Conservation (phyloP, 2,888 invertebrate species). For the Lithosia quadra region DNA sequence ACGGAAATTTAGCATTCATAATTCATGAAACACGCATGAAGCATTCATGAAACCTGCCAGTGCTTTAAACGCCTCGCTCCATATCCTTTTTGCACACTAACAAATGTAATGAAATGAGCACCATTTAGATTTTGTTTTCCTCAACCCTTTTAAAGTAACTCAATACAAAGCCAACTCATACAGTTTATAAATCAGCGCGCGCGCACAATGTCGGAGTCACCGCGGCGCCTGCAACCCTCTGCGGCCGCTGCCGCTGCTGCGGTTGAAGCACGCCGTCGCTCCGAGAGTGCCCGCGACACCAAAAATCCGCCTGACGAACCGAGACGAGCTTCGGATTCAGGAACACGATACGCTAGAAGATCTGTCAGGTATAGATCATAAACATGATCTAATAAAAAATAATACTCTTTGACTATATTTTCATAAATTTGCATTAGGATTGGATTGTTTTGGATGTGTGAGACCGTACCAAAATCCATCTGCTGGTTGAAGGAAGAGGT, state of each 20-base stretch:
- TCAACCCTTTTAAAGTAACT: not conserved
- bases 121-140: constrained; percentile 19
- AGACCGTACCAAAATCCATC: not conserved
- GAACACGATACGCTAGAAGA: constrained; percentile 66
- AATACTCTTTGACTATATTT: not conserved
- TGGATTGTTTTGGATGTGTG: no score
- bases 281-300: constrained; percentile 70
- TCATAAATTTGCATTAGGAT: no score
- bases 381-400: not conserved
- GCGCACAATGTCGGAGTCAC: constrained; percentile 78
- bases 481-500: not conserved
- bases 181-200: constrained; percentile 67
- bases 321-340: constrained; percentile 76
- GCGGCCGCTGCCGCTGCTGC: constrained; percentile 55
- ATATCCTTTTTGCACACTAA: constrained; percentile 21
- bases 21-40: constrained; percentile 25
- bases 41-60: constrained; percentile 20
- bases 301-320: constrained; percentile 61
- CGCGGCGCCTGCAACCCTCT: constrained; percentile 73
- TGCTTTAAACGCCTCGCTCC: constrained; percentile 15
- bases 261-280: constrained; percentile 72
- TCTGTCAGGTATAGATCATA: constrained; percentile 74
- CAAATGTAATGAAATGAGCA: constrained; percentile 17
- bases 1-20: constrained; percentile 12
- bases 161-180: constrained; percentile 24